These are phyloP conservation scores for Epizoanthus stellaris DNA, from an alignment of 92 coral and sea anemone genomes.

Conservation along the genomic window DNA sequence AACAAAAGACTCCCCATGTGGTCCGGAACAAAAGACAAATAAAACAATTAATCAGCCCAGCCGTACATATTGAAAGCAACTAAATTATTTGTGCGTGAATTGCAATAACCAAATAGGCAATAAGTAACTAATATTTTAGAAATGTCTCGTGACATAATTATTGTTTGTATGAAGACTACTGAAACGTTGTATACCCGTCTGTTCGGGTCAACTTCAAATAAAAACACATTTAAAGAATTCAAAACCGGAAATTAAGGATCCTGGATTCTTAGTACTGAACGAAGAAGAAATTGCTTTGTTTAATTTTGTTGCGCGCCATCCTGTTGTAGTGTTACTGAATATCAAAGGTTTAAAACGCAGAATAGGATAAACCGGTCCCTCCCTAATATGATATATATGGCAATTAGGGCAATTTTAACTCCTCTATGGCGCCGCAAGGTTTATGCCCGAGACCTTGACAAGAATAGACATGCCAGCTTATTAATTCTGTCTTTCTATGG, in stretches of 20 bases:
- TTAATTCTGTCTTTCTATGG: slow-evolving; percentile 3
- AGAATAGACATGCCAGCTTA: slow-evolving; percentile 14
- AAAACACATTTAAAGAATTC: too few relatives aligned
- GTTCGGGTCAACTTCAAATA: background rate
- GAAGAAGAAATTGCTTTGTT: background rate
- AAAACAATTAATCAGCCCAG: too few relatives aligned
- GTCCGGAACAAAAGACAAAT: too few relatives aligned
- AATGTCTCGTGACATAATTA: background rate
- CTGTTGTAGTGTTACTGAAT: background rate
- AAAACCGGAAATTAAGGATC: background rate
- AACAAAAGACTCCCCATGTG: too few relatives aligned
- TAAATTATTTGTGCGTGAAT: too few relatives aligned
- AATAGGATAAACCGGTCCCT: background rate
- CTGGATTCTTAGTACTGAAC: too few relatives aligned
- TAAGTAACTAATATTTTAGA: too few relatives aligned
- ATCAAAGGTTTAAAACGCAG: background rate
- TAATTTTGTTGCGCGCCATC: background rate
- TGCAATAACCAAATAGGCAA: too few relatives aligned
- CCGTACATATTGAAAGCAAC: too few relatives aligned
- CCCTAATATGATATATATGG: background rate
- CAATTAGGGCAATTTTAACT: slow-evolving; percentile 28
- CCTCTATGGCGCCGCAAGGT: too few relatives aligned
- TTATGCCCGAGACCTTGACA: slow-evolving; percentile 3
- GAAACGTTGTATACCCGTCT: background rate
- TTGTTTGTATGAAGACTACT: background rate